Percentiles rank a stretch among this genome's conserved stretches.
Evolutionary conservation across 2,113 vertebrate species (phyloP).

Genomic region (Castor canadensis): DNA sequence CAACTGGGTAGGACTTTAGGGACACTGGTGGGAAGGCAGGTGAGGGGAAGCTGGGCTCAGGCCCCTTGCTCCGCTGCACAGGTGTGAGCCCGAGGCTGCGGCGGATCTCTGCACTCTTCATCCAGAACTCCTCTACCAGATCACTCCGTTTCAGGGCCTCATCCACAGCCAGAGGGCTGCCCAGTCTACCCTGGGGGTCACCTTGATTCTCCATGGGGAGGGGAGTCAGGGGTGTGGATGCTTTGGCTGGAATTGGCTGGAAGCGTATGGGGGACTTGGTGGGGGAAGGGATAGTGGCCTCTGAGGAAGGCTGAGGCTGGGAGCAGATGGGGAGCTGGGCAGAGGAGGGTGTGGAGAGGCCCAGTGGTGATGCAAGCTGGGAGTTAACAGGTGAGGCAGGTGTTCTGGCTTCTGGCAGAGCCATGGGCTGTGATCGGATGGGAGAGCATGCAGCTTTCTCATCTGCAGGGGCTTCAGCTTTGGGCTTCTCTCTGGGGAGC

Average conservation of each 20-base stretch:
- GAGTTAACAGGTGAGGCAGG: constrained; percentile 82
- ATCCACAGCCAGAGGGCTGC: constrained; percentile 83
- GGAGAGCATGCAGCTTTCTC: constrained; percentile 80
- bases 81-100: constrained; percentile 94
- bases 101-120: constrained; percentile 96
- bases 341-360: constrained; percentile 75
- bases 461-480: constrained; percentile 67
- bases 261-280: constrained; percentile 92
- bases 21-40: constrained; percentile 78
- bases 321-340: constrained; percentile 92
- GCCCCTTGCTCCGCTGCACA: constrained; percentile 86
- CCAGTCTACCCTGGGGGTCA: constrained; percentile 72
- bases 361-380: constrained; percentile 79
- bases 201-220: constrained; percentile 76
- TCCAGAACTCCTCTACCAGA: constrained; percentile 97
- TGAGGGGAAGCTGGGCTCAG: constrained; percentile 81
- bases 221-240: constrained; percentile 89
- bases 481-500: constrained; percentile 76
- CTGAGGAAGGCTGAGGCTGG: constrained; percentile 90
- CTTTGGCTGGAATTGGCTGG: constrained; percentile 90
- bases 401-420: constrained; percentile 85
- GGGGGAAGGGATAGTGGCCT: constrained; percentile 86
- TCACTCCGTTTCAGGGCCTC: constrained; percentile 89
- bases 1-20: constrained; percentile 80
- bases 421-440: constrained; percentile 88